These are phyloP conservation scores for Anthophora plumipes DNA, from an alignment of 2,888 invertebrate species.

Conservation along the genomic window DNA sequence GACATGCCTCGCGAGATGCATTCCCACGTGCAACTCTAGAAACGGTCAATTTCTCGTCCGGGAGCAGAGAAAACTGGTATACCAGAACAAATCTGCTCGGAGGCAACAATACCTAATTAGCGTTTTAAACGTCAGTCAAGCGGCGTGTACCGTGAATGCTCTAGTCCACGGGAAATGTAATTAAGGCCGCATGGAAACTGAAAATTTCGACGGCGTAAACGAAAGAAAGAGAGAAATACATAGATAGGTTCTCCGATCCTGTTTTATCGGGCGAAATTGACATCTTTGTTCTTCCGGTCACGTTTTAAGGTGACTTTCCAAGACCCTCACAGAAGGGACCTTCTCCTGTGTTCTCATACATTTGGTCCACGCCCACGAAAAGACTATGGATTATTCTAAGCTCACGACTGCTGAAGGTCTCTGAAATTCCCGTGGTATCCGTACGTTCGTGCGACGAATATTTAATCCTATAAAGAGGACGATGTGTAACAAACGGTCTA, in stretches of 20 bases:
- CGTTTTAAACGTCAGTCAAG: constrained; percentile 30
- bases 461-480: constrained; percentile 26
- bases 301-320: constrained; percentile 69
- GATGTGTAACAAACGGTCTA: constrained; percentile 35
- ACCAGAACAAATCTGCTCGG: constrained; percentile 23
- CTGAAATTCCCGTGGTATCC: constrained; percentile 67
- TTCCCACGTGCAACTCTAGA: constrained; percentile 31
- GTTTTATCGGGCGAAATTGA: constrained; percentile 33
- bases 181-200: constrained; percentile 32
- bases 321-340: constrained; percentile 53
- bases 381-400: constrained; percentile 75
- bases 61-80: constrained; percentile 27
- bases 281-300: constrained; percentile 71
- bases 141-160: constrained; percentile 1
- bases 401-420: constrained; percentile 49
- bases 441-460: constrained; percentile 69
- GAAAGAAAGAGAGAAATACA: background rate
- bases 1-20: background rate
- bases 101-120: constrained; percentile 46
- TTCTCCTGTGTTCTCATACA: constrained; percentile 61
- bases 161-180: constrained; percentile 22
- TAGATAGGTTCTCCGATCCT: too few relatives aligned
- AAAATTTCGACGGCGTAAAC: constrained; percentile 22
- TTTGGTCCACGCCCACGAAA: constrained; percentile 72
- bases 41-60: constrained; percentile 14